Evolutionary conservation across 2,888 invertebrate species (phyloP), one percentile per base, ranked within the genome.

Genomic region (Blastobasis lacticolella): DNA sequence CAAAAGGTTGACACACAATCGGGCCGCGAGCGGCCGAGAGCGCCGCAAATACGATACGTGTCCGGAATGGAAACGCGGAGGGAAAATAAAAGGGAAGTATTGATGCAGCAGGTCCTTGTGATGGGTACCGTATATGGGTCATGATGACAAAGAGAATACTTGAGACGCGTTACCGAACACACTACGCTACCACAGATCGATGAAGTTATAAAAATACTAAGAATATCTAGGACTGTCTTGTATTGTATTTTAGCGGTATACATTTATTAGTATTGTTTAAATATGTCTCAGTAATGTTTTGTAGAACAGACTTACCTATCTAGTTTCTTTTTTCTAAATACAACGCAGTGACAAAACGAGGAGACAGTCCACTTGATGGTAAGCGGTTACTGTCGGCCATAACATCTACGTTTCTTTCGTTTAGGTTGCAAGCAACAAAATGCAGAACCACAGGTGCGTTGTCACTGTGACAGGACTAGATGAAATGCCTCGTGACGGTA

Each of bases 31-130:
- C 23, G 23, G n/a, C n/a, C 10, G 23, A 23, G 43, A 43, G 43
- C 36, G 37, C 44, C 37, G 49, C 43, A 43, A 49, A 49, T 49
- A 49, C 8, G 37, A 49, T 49, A 49, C 49, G 49, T 49, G 49
- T 43, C 23, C n/a, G 6, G 49, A 49, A 43, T 49, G 10, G 23
- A 36, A 45, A 45, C 7, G 37, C 7, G 23, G 23, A n/a, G 44
- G 44, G 23, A 5, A 44, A 9, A 10, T 10, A 42, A 10, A 42
- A 42, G 8, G 10, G 7, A 10, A 42, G 42, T n/a, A 9, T n/a
- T 42, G 42, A 10, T 9, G 42, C 42, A 8, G 10, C 23, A 42
- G 42, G 42, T 10, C 7, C 7, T 42, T 42, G 10, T 7, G 42
- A n/a, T 23, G 23, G 23, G 3, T 23, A 23, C 23, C 2, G 23